These are phyloP conservation scores for Acanthopleura granulata DNA, from an alignment of 2,888 invertebrate species.

Conservation along the genomic window DNA sequence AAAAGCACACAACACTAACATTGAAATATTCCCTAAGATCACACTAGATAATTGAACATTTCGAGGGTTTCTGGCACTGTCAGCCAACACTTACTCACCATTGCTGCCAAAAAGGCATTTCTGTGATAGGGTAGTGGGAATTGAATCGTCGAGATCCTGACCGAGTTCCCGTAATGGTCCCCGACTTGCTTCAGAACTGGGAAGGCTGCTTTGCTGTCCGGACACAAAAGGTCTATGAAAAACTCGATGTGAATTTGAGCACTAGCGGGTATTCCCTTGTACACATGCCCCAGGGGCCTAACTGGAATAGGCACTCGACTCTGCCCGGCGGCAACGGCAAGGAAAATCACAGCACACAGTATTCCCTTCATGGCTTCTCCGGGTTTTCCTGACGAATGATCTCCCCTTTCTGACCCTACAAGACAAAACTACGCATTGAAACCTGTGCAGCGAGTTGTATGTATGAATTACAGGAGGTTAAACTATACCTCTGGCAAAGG, in stretches of 20 bases:
- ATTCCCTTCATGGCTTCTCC: no score
- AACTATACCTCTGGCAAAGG: no score
- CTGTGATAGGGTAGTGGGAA: constrained; percentile 62
- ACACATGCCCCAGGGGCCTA: constrained; percentile 48
- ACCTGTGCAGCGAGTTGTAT: no score
- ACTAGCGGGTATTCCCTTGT: constrained; percentile 33
- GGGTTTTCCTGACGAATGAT: no score
- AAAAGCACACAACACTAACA: no score
- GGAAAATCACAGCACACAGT: no score
- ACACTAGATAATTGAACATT: no score
- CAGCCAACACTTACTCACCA: constrained; percentile 36
- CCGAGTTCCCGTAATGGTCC: constrained; percentile 41
- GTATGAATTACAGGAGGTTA: no score
- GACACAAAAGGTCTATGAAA: constrained; percentile 57
- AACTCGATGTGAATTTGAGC: constrained; percentile 50
- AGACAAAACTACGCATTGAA: no score
- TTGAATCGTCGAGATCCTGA: constrained; percentile 45
- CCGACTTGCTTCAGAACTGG: constrained; percentile 46
- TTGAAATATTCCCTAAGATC: no score
- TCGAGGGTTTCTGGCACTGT: no score
- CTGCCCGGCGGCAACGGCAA: background rate
- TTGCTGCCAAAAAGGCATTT: constrained; percentile 48
- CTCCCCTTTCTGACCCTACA: no score
- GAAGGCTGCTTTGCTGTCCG: constrained; percentile 46
- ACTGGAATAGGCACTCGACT: constrained; percentile 45